A percentile compares a stretch with the other conserved stretches of the same genome.
Conservation (phyloP, 2,797 vertebrate species). For the Poecilia wingei region DNA sequence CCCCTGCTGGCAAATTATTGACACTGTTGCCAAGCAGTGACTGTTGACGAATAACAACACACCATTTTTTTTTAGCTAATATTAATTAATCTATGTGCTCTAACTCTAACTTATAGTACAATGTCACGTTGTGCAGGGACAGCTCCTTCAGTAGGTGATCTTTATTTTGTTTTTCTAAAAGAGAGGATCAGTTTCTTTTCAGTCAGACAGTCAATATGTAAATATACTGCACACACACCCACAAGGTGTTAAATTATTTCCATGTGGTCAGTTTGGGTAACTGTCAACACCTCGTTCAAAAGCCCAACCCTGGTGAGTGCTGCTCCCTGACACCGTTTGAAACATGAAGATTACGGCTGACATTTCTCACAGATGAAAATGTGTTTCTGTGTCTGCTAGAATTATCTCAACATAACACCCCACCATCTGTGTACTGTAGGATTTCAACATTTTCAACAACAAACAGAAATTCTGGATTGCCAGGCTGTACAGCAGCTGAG, state of each 20-base stretch:
- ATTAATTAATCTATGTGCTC: no score
- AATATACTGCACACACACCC: not conserved
- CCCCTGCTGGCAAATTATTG: not conserved
- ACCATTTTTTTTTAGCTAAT: no score
- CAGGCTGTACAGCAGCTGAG: not conserved
- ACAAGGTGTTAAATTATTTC: not conserved
- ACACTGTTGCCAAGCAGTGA: not conserved
- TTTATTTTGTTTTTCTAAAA: not conserved
- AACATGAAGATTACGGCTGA: not conserved
- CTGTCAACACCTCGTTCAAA: not conserved
- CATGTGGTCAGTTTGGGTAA: not conserved
- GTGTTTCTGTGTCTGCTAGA: not conserved
- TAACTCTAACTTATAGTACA: not conserved
- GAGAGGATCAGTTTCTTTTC: not conserved
- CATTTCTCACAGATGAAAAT: not conserved
- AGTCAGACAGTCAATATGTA: not conserved
- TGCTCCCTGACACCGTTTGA: not conserved
- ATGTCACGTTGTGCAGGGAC: not conserved
- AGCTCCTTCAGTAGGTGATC: not conserved
- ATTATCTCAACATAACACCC: not conserved
- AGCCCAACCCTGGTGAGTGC: not conserved
- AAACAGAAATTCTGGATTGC: not conserved
- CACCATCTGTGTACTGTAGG: not conserved
- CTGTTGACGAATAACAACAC: not conserved
- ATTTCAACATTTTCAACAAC: not conserved